Percentiles rank a stretch among this genome's conserved stretches.
Evolutionary conservation across 2,888 invertebrate genomes (phyloP).

Genomic region (Eugnorisma glareosa): DNA sequence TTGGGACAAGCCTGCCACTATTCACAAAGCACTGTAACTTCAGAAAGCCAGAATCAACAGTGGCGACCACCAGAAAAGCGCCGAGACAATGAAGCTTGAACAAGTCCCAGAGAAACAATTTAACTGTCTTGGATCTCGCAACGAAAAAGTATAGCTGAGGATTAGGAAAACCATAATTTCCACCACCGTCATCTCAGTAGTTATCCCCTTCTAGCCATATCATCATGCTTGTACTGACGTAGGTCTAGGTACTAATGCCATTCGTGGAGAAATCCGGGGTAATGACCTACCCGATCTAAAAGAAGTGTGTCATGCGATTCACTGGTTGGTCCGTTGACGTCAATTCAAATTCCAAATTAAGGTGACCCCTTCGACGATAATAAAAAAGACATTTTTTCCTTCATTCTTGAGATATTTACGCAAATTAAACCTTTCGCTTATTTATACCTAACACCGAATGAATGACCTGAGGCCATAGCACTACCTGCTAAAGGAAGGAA

Average conservation of each 20-base stretch:
- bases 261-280: background rate
- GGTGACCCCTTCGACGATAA: background rate
- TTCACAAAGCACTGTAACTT: too few relatives aligned
- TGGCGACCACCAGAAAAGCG: too few relatives aligned
- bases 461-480: background rate
- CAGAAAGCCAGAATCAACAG: too few relatives aligned
- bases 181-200: too few relatives aligned
- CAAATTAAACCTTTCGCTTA: background rate
- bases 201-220: too few relatives aligned
- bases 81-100: too few relatives aligned
- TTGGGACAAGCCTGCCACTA: too few relatives aligned
- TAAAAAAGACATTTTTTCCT: conserved; percentile 2
- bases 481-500: too few relatives aligned
- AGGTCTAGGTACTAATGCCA: background rate
- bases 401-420: background rate
- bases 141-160: too few relatives aligned
- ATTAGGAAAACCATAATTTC: too few relatives aligned
- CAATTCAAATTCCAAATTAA: background rate
- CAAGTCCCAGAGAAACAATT: too few relatives aligned
- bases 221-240: background rate
- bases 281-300: background rate
- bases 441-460: background rate
- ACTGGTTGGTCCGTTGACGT: conserved; percentile 8
- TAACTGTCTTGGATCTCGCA: too few relatives aligned
- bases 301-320: background rate